Base-by-base conservation (phyloP, 2,797 vertebrate species). In the Danio albolineatus region DNA sequence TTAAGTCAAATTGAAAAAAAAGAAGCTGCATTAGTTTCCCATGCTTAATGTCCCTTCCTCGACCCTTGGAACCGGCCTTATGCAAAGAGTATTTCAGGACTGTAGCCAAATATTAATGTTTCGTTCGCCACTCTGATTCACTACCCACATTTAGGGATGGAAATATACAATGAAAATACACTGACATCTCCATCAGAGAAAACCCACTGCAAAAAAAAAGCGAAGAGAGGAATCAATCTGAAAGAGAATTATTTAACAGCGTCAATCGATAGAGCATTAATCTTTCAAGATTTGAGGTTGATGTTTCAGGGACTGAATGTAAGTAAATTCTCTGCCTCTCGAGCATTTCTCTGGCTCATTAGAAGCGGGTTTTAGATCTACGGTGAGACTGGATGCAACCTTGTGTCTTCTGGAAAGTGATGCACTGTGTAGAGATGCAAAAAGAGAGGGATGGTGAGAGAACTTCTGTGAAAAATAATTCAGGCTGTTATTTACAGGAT, bases 261-360 rank as follows among this genome's bases (percentile, higher is more conserved):
- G 69, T 51, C 49, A 80, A 82, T 87, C 77, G 62, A 87, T 84
- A 85, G n/a, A 62, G n/a, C 76, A 85, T 87, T 77, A 73, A 79
- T 84, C 67, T 73, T 84, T 86, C 61, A 85, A 39, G 71, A 81
- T 82, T 78, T 79, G 53, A 74, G 69, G 64, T 70, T 54, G 78
- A 21, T 79, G 54, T 75, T 73, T 82, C 72, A 66, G 39, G 21
- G 41, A 73, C 14, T 60, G 53, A 43, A 46, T 8, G 2, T 10
- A 44, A 57, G 41, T 59, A 73, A 46, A 70, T 70, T 13, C 4
- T 8, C 16, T 70, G 19, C 17, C 53, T 57, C 70, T 41, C 17
- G 67, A 70, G 67, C 16, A 4, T 54, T 71, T 10, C 54, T 10
- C 8, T 46, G 6, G 10, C 5, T 56, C 28, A 28, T 28, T 28